Evolutionary conservation across 2,797 vertebrate species (phyloP).

Genomic region (Gymnocypris eckloni): DNA sequence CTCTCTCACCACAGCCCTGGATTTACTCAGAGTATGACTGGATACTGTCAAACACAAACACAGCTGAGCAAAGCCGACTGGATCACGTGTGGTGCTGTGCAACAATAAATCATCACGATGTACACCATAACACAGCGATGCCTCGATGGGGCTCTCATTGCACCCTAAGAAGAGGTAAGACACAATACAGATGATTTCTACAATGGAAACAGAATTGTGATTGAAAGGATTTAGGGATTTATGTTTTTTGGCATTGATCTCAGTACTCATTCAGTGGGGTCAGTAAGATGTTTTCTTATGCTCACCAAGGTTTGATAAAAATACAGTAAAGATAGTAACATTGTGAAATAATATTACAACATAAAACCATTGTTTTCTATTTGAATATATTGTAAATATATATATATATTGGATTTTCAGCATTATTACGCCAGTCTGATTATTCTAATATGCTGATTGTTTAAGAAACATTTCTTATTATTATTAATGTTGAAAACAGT

Average conservation of each 20-base stretch:
- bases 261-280: not conserved
- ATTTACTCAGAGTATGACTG: conserved; percentile 1
- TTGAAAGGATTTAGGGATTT: too few relatives aligned
- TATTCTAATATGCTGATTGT: not conserved
- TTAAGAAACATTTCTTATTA: not conserved
- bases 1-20: conserved; percentile 17
- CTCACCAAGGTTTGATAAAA: not conserved
- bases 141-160: not conserved
- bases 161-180: not conserved
- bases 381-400: not conserved
- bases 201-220: conserved; percentile 19
- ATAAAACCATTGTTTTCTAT: not conserved
- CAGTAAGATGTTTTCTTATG: not conserved
- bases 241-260: not conserved
- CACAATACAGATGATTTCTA: not conserved
- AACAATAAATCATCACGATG: conserved; percentile 37
- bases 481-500: not conserved
- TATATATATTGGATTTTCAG: too few relatives aligned
- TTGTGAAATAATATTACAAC: not conserved
- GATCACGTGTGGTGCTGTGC: not conserved
- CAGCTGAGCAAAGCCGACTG: conserved; percentile 3
- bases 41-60: conserved; percentile 22
- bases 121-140: not conserved
- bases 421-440: not conserved
- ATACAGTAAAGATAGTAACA: not conserved